Conservation (phyloP, 2,797 vertebrate species). For the Monodelphis domestica region DNA sequence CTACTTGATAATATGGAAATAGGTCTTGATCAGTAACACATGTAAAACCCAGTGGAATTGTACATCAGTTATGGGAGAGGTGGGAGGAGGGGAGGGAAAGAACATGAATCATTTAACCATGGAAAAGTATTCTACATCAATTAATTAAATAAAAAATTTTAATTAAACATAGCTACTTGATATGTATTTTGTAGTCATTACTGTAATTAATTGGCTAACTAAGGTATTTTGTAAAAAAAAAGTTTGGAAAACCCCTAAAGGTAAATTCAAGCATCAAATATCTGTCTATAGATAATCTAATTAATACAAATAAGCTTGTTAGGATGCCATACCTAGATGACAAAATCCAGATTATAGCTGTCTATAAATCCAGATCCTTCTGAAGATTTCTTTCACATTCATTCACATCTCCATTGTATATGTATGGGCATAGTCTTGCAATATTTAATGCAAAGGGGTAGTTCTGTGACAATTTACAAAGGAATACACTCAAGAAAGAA, state of each 20-base stretch:
- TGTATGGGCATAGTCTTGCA: not conserved
- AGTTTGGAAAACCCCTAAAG: constrained; percentile 11
- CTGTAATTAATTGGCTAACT: not conserved
- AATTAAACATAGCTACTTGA: too few relatives aligned
- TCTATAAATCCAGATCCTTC: not conserved
- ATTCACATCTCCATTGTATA: not conserved
- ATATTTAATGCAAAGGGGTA: not conserved
- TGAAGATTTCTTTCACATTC: not conserved
- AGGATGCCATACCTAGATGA: not conserved
- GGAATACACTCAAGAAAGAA: not conserved
- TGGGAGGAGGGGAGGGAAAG: too few relatives aligned
- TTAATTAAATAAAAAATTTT: too few relatives aligned
- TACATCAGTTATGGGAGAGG: too few relatives aligned
- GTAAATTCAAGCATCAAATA: not conserved
- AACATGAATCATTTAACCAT: too few relatives aligned
- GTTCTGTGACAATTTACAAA: not conserved
- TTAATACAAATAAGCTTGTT: not conserved
- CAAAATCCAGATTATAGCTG: not conserved
- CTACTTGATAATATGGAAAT: too few relatives aligned
- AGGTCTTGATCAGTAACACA: too few relatives aligned
- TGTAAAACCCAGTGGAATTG: too few relatives aligned
- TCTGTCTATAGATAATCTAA: constrained; percentile 8
- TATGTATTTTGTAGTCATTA: constrained; percentile 1
- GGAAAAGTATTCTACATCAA: too few relatives aligned
- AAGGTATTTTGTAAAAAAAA: not conserved